Evolutionary conservation across 2,797 vertebrate genomes (phyloP), one percentile per base, ranked within the genome.

Genomic region (Alauda arvensis): DNA sequence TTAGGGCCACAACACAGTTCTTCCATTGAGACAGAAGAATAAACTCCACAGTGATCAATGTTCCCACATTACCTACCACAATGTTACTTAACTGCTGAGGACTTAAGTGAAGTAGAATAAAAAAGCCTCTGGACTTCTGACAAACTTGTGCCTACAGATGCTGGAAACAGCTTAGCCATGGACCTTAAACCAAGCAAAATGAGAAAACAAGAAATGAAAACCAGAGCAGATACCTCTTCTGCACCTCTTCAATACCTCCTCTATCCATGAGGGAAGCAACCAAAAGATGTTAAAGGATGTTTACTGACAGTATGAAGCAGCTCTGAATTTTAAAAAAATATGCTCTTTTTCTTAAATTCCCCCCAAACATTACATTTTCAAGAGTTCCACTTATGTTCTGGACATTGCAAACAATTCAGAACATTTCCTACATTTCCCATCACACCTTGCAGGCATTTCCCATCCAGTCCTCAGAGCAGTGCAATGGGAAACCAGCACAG

Each of bases 281-380:
- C 18, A 65, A 12, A 80, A 78, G 21, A 51, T 33, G 15, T 43
- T 68, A 31, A 46, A 56, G 8, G 3, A 8, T 18, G 3, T 51
- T 61, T 55, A 49, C 4, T 46, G 39, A 59, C 10, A 66, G 6
- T 10, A 12, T 31, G 24, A 49, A 81, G 11, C 43, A 82, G n/a
- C 19, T 67, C 39, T 88, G 60, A 66, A 39, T 60, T 53, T 5
- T 11, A 12, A 14, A 66, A 28, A 14, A 33, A 66, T 9, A 57
- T 1, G 6, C 3, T 1, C 18, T 6, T n/a, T 42, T 40, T 40
- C 26, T 24, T 4, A 5, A 25, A 12, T 3, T 12, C 3, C 3
- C 12, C 29, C 14, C 9, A 48, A 55, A 43, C 0, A 6, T 9
- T 28, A 24, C 62, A 12, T 12, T 63, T 87, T 18, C 29, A 56